Evolutionary conservation across 2,797 vertebrate genomes (phyloP), one percentile per base, ranked within the genome.

Genomic region (Cryptoblepharus egeriae): DNA sequence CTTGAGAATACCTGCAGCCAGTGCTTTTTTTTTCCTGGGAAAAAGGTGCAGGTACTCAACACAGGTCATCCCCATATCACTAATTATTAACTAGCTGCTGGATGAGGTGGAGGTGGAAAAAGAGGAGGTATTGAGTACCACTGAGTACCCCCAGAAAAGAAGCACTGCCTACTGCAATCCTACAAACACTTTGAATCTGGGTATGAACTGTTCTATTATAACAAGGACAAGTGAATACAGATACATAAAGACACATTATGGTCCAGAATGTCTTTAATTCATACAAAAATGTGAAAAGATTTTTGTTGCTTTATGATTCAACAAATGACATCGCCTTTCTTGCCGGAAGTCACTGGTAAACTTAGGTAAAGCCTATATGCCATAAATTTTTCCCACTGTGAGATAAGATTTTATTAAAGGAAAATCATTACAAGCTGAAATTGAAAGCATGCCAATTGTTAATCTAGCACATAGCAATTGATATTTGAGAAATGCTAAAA

Each of bases 151-250:
- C n/a, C n/a, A n/a, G n/a, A n/a, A n/a, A n/a, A n/a, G n/a, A n/a
- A n/a, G n/a, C n/a, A n/a, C n/a, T n/a, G n/a, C n/a, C n/a, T n/a
- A n/a, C n/a, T n/a, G n/a, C 49, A 52, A 78, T 64, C 10, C 10
- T 9, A 58, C 26, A 77, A 74, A 57, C 1, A 0, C 10, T n/a
- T 7, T 75, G 32, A 32, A 2, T 0, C 42, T 79, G 79, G 11
- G 5, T n/a, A n/a, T n/a, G 1, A 42, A 0, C 28, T 70, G 1
- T 0, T 0, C 1, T n/a, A 20, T 20, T 74, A 52, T 0, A 5
- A 71, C 8, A 4, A 58, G 49, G 1, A 22, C 5, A 35, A n/a
- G n/a, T n/a, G n/a, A n/a, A n/a, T n/a, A n/a, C n/a, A n/a, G n/a
- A n/a, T n/a, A n/a, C n/a, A n/a, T n/a, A n/a, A n/a, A n/a, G n/a